Evolutionary conservation across 2,888 invertebrate genomes (phyloP), one percentile per base, ranked within the genome.

Genomic region (Eupithecia vulgata): DNA sequence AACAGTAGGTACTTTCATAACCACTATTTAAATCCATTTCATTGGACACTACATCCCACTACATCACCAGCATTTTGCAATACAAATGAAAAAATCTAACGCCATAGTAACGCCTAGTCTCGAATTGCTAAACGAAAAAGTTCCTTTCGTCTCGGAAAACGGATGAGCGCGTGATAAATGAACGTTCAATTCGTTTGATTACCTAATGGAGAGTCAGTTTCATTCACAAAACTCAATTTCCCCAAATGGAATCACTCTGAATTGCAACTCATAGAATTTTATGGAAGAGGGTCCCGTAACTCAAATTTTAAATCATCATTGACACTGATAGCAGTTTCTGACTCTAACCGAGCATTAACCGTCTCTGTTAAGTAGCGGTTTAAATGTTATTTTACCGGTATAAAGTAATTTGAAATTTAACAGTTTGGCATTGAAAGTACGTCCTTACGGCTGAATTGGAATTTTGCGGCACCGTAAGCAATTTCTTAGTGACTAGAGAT

Each of bases 91-190:
- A 61, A 57, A 25, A 25, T 57, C 21, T 17, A 34, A 61, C 59
- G 7, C 59, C 30, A 30, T 59, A 30, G 57, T 48, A 64, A 48
- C 35, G 34, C 30, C 64, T 40, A 57, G 21, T 67, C 21, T 40
- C 37, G 25, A 72, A 70, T 45, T 67, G 81, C 81, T 88, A 88
- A 90, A 87, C 88, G 87, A 88, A 88, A 90, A 89, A 90, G 86
- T 89, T 87, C 83, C 84, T 82, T 88, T 83, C 87, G 91, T 88
- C 90, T 85, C 81, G 86, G 78, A 79, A 84, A 86, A 88, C 86
- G 87, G 90, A 91, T 91, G 90, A 88, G 90, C 88, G 83, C 81
- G 81, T 90, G 90, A 91, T 91, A 90, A 90, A 91, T 90, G 86
- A 83, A 82, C 81, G 79, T 84, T 85, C 84, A 83, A 85, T 87